These are phyloP conservation scores for Agonopterix alstromeriana DNA, from an alignment of 2,888 invertebrate genomes.

Conservation along the genomic window DNA sequence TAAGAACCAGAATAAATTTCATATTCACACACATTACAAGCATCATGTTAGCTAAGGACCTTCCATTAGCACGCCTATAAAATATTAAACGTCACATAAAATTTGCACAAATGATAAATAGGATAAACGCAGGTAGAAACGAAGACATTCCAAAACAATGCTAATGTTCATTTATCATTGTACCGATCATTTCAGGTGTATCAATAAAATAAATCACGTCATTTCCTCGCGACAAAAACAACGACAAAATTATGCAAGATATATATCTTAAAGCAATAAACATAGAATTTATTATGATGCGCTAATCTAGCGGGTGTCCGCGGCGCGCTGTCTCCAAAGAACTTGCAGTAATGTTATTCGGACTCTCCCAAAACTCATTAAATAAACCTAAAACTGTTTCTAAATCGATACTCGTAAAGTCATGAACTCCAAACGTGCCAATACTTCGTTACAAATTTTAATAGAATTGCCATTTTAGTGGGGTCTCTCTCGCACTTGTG, in stretches of 20 bases:
- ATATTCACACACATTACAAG: no score
- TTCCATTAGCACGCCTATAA: not conserved
- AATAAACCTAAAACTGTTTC: constrained; percentile 31
- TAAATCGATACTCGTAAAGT: constrained; percentile 37
- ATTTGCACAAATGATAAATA: constrained; percentile 1
- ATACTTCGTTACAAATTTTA: not conserved
- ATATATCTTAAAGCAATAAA: constrained; percentile 46
- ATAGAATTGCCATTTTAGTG: constrained; percentile 9
- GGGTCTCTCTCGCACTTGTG: constrained; percentile 5
- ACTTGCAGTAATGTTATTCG: constrained; percentile 22
- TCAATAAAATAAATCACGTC: constrained; percentile 46
- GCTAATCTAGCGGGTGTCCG: constrained; percentile 46
- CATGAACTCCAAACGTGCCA: constrained; percentile 33
- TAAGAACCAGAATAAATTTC: no score
- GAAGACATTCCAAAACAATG: not conserved
- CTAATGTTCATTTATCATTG: constrained; percentile 39
- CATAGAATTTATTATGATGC: constrained; percentile 54
- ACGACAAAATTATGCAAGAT: constrained; percentile 35
- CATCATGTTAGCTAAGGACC: no score
- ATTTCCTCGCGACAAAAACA: constrained; percentile 25
- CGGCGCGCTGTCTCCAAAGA: not conserved
- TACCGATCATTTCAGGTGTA: constrained; percentile 36
- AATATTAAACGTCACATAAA: not conserved
- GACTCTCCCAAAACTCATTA: constrained; percentile 21
- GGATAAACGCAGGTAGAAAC: not conserved